Evolutionary conservation across 2,797 vertebrate species (phyloP), one percentile per base, ranked within the genome.

Genomic region (Arctocebus calabarensis): DNA sequence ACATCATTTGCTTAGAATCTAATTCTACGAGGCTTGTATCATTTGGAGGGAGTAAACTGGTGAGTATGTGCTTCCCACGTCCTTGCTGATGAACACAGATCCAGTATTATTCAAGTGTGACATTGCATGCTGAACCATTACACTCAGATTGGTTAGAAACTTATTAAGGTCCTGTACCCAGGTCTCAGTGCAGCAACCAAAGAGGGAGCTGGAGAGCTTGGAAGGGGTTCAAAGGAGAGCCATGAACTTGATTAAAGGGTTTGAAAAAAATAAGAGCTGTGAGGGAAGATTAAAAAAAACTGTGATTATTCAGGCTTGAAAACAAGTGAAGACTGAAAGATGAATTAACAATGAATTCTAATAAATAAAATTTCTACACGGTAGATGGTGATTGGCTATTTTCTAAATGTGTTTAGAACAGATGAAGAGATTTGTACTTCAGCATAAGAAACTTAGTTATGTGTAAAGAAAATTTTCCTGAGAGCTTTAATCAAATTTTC

Each of bases 1-100:
- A 99, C 92, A 96, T 97, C 70, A 98, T 99, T n/a, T 99, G 99
- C 96, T 98, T 99, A 94, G 98, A 99, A 92, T 99, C 99, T 94
- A 99, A 99, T 97, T 99, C 99, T 22, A 99, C 99, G 1, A 98
- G 98, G 94, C 98, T 99, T 81, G 94, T 99, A 1, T 98, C 99
- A 19, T 99, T 98, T 40, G 98, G 98, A 92, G 98, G 97, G 92
- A 99, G 99, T 55, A 98, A 94, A 96, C 97, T 99, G 99, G 99
- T 99, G 98, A 98, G 99, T 98, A 22, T 3, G 64, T 32, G 83
- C 84, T 91, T 66, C 82, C 52, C 84, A 4, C 12, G 77, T 55
- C 90, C 55, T 70, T 84, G 84, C 1, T 70, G 55, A 19, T 9
- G 88, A 34, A 29, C 43, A 57, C 40, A 20, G 32, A 0, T 0